Conservation (phyloP, 2,797 vertebrate species). For the Pseudochirops corinnae region DNA sequence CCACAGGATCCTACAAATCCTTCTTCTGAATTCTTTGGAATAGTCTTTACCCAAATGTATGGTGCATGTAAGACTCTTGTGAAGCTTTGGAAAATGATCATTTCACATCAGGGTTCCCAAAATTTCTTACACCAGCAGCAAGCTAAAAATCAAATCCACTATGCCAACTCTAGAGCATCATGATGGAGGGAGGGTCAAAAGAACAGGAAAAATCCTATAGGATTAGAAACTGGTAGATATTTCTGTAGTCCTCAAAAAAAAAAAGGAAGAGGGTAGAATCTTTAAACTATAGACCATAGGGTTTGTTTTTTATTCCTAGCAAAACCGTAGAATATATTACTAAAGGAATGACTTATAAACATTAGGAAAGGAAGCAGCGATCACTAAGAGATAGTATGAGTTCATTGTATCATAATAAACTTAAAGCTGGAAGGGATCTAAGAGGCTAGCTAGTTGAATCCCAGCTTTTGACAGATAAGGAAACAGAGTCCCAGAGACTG, state of each 20-base stretch:
- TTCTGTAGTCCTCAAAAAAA: background rate
- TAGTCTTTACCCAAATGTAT: background rate
- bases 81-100: background rate
- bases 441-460: background rate
- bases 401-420: background rate
- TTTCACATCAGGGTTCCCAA: background rate
- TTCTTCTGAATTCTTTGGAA: background rate
- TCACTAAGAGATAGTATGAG: background rate
- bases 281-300: background rate
- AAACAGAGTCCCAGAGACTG: background rate
- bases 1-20: background rate
- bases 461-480: background rate
- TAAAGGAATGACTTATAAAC: background rate
- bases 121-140: background rate
- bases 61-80: background rate
- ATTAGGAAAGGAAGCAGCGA: background rate
- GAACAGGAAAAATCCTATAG: background rate
- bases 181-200: no score
- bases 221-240: background rate
- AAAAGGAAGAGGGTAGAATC: background rate
- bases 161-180: no score
- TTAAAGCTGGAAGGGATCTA: background rate
- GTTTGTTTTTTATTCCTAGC: background rate
- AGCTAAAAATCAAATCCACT: no score
- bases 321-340: background rate